Percentiles rank a stretch among this genome's conserved stretches.
phyloP scores from a whole-genome alignment of 2,888 invertebrate species.

The Ichneumoninae sp. region DNA sequence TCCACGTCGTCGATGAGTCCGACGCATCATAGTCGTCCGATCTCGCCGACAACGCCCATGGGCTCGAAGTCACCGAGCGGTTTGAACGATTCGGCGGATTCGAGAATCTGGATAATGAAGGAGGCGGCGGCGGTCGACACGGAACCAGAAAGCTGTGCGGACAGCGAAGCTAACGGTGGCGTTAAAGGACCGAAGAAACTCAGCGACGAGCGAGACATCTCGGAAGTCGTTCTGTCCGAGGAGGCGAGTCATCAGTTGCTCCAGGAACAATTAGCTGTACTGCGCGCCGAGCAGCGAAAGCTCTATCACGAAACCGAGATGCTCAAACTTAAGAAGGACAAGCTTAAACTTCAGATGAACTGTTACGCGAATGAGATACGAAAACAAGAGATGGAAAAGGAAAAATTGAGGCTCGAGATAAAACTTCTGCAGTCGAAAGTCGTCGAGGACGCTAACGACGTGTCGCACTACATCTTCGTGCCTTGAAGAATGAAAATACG shows the following conservation, averaged over 20 bases:
- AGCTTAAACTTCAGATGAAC: conserved; percentile 83
- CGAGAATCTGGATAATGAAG: conserved; percentile 79
- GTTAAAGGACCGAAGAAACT: conserved; percentile 46
- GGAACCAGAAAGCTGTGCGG: conserved; percentile 75
- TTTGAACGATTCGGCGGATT: conserved; percentile 73
- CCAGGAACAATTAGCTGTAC: conserved; percentile 80
- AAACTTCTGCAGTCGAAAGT: conserved; percentile 80
- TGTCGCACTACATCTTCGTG: conserved; percentile 82
- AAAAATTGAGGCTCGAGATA: conserved; percentile 80
- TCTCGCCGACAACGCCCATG: conserved; percentile 68
- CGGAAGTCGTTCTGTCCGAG: conserved; percentile 76
- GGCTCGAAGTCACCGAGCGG: conserved; percentile 70
- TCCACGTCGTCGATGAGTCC: conserved; percentile 66
- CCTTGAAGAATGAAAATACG: conserved; percentile 72
- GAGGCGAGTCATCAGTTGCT: conserved; percentile 78
- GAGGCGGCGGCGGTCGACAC: conserved; percentile 69
- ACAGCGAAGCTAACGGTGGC: conserved; percentile 69
- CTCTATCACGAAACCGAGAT: conserved; percentile 81
- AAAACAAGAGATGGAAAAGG: conserved; percentile 80
- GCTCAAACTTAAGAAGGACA: conserved; percentile 82
- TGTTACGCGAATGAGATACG: conserved; percentile 78
- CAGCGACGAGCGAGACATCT: conserved; percentile 55
- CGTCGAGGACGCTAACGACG: conserved; percentile 80
- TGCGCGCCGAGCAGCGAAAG: conserved; percentile 80
- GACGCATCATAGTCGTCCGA: conserved; percentile 64